These are phyloP conservation scores for Samia ricini DNA, from an alignment of 1,140 invertebrate species.

Conservation along the genomic window DNA sequence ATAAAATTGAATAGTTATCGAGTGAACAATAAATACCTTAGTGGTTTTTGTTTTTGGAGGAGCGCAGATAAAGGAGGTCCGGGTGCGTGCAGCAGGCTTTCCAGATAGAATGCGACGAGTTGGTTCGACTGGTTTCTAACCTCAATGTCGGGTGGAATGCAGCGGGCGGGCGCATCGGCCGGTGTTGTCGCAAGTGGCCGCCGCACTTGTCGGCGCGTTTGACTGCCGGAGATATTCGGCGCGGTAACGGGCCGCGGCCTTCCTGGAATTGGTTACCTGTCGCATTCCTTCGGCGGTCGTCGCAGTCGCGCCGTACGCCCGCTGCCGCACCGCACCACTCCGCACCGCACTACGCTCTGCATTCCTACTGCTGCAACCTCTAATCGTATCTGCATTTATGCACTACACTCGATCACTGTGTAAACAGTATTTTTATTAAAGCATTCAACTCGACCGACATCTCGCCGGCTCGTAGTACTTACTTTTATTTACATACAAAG, in stretches of 20 bases:
- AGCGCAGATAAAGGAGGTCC: slow-evolving; percentile 50
- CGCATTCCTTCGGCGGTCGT: slow-evolving; percentile 67
- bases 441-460: background rate
- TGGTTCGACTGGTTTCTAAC: slow-evolving; percentile 70
- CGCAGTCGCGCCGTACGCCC: slow-evolving; percentile 32
- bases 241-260: slow-evolving; percentile 73
- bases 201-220: slow-evolving; percentile 75
- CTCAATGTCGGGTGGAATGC: slow-evolving; percentile 72
- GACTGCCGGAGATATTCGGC: slow-evolving; percentile 74
- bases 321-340: slow-evolving; percentile 25
- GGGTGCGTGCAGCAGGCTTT: slow-evolving; percentile 37
- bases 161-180: slow-evolving; percentile 51
- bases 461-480: background rate
- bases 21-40: background rate
- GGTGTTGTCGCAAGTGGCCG: slow-evolving; percentile 69
- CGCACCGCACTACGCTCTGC: slow-evolving; percentile 18
- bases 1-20: background rate
- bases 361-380: slow-evolving; percentile 30
- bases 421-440: slow-evolving; percentile 9
- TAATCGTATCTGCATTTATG: slow-evolving; percentile 17
- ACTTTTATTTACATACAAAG: background rate
- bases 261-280: slow-evolving; percentile 75
- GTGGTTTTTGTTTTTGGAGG: background rate
- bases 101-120: slow-evolving; percentile 62
- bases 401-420: slow-evolving; percentile 13